These are phyloP conservation scores for Siniperca scherzeri DNA, from an alignment of 2,797 vertebrate species.

Conservation along the genomic window DNA sequence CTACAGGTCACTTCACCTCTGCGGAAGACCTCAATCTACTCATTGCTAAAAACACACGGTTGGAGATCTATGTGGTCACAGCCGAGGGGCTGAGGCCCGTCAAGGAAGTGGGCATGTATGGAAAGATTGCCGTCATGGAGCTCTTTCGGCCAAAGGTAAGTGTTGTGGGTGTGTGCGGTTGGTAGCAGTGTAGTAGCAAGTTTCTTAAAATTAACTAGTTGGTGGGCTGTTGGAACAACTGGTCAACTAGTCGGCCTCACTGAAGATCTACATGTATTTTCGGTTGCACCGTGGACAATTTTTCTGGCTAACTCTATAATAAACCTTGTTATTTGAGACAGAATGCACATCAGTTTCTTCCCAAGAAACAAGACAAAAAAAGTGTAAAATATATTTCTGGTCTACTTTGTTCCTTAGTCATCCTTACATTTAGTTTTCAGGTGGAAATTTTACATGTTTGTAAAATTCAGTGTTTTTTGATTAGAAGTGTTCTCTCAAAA, in stretches of 20 bases:
- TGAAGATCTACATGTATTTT: neutral
- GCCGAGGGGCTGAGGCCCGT: conserved; percentile 96
- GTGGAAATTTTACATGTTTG: neutral
- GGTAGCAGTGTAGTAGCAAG: neutral
- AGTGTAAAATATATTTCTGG: neutral
- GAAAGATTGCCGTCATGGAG: conserved; percentile 98
- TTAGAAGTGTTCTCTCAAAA: neutral
- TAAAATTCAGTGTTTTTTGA: neutral
- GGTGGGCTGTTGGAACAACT: neutral
- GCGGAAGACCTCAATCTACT: conserved; percentile 96
- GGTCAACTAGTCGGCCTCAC: neutral
- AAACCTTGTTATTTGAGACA: neutral
- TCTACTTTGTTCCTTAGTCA: neutral
- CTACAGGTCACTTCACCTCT: conserved; percentile 95
- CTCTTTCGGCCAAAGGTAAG: conserved; percentile 98
- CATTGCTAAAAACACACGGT: conserved; percentile 97
- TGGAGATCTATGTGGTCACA: conserved; percentile 98
- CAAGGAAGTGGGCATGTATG: conserved; percentile 99
- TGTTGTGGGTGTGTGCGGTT: neutral
- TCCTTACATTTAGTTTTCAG: neutral
- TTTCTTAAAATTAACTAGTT: neutral
- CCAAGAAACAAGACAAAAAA: neutral
- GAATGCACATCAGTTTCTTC: neutral
- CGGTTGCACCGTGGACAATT: neutral
- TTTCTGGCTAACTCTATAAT: neutral